Conservation (phyloP, 2,113 vertebrate species). For the Sceloporus undulatus region DNA sequence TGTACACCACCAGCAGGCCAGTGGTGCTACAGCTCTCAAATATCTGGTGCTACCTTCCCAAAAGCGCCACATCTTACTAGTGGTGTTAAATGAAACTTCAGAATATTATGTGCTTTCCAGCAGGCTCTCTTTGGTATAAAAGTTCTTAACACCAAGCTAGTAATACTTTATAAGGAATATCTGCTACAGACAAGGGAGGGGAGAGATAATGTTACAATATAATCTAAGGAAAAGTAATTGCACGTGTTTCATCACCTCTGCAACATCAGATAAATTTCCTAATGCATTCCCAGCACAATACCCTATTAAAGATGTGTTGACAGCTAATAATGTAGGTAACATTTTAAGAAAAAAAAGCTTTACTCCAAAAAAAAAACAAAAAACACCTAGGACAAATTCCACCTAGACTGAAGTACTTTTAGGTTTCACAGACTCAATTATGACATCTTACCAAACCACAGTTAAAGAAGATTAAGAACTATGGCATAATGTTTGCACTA, state of each 20-base stretch:
- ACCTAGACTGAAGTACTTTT: conserved; percentile 21
- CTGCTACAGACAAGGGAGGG: conserved; percentile 75
- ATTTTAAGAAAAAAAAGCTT: conserved; percentile 58
- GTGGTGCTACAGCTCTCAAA: conserved; percentile 71
- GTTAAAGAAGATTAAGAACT: background rate
- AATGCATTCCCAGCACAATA: conserved; percentile 74
- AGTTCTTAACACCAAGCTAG: conserved; percentile 77
- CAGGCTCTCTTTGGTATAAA: conserved; percentile 88
- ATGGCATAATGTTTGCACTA: background rate
- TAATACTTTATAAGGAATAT: conserved; percentile 78
- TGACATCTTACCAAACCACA: background rate
- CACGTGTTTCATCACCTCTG: conserved; percentile 76
- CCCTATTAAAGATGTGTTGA: conserved; percentile 71
- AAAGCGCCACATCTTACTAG: conserved; percentile 72
- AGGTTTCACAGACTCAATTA: conserved; percentile 1
- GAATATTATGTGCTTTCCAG: conserved; percentile 79
- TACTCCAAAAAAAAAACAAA: conserved; percentile 45
- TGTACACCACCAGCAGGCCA: conserved; percentile 61
- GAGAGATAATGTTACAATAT: conserved; percentile 66
- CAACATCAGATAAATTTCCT: conserved; percentile 74
- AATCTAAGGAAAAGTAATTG: conserved; percentile 78
- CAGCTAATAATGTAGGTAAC: conserved; percentile 75
- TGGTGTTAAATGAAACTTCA: conserved; percentile 68
- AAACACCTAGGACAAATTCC: conserved; percentile 42
- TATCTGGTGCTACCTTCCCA: conserved; percentile 51